phyloP scores from a whole-genome alignment of 2,113 vertebrate genomes.

The Dipodomys spectabilis region DNA sequence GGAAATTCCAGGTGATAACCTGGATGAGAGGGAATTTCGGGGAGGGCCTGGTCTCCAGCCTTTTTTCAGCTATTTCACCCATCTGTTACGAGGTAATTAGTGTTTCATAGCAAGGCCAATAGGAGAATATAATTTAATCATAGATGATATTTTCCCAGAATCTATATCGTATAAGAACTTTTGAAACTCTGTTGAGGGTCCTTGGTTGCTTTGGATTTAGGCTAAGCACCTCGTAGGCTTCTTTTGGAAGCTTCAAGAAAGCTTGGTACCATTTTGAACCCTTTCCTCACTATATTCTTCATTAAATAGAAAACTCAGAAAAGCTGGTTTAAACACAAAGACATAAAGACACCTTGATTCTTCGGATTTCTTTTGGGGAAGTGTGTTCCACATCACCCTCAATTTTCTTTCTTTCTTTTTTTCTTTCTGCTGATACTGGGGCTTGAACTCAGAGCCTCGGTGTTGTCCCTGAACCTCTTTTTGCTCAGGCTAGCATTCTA shows the following conservation, averaged over 20 bases:
- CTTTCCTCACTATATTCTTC: background rate
- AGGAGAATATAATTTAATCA: slow-evolving; percentile 21
- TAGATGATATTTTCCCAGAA: slow-evolving; percentile 33
- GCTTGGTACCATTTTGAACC: background rate
- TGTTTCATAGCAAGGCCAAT: background rate
- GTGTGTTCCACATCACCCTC: background rate
- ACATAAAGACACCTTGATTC: background rate
- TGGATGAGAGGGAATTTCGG: slow-evolving; percentile 43
- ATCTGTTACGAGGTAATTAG: slow-evolving; percentile 36
- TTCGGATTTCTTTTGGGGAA: background rate
- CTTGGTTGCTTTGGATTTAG: slow-evolving; percentile 29
- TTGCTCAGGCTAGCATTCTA: too few species aligned
- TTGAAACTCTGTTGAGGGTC: slow-evolving; percentile 17
- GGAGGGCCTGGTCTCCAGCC: background rate
- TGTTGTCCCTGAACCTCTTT: too few species aligned
- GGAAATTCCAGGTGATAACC: background rate
- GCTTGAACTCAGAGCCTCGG: background rate
- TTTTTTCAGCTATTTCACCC: background rate
- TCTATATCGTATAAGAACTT: slow-evolving; percentile 27
- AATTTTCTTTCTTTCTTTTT: background rate
- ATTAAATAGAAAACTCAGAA: slow-evolving; percentile 41
- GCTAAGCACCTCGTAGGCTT: background rate
- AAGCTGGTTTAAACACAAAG: slow-evolving; percentile 12
- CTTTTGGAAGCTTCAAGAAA: slow-evolving; percentile 21
- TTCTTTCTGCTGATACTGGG: too few species aligned